Base-by-base conservation (phyloP, 2,888 invertebrate species). In the Homarus gammarus region DNA sequence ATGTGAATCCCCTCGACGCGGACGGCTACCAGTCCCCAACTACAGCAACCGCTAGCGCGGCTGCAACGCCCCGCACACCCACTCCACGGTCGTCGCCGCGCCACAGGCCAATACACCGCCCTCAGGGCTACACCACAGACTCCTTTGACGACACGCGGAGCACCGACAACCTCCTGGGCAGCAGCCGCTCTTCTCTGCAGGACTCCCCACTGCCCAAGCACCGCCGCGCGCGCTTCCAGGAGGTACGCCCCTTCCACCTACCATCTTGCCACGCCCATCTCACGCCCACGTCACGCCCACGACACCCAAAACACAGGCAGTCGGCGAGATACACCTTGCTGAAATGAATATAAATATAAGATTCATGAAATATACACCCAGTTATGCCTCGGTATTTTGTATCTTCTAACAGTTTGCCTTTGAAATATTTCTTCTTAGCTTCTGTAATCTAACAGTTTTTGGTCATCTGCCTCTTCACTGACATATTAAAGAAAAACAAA, bases 1-100 rank as follows among this genome's bases (percentile, higher is more conserved):
- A 94, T 92, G 93, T 94, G 56, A 94, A 94, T 91, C 94, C 94
- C 22, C 90, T 94, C 78, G 93, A 90, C 86, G 85, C 90, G 3
- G 89, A 82, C 33, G 86, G 91, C 33, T 89, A 89, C 87, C 89
- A 87, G 68, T 64, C 91, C 40, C 84, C 89, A 27, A 56, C 78
- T 33, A 38, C 84, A 22, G 77, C 90, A 38, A 70, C 83, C 1
- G 78, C 83, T 31, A 70, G 84, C 38, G 79, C 84, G 40, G 82
- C 86, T 33, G 61, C 77, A n/a, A 36, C 79, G 51, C 88, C 91
- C 68, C 91, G 91, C 64, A 88, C 91, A 27, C 91, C 91, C 51
- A 91, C 91, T n/a, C 91, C 91, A 51, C 77, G 91, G 64, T 85
- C 91, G 49, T 91, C 91, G 75, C 91, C 88, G 33, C 91, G 91